Conservation (phyloP, 2,113 vertebrate species). For the Alces alces region DNA sequence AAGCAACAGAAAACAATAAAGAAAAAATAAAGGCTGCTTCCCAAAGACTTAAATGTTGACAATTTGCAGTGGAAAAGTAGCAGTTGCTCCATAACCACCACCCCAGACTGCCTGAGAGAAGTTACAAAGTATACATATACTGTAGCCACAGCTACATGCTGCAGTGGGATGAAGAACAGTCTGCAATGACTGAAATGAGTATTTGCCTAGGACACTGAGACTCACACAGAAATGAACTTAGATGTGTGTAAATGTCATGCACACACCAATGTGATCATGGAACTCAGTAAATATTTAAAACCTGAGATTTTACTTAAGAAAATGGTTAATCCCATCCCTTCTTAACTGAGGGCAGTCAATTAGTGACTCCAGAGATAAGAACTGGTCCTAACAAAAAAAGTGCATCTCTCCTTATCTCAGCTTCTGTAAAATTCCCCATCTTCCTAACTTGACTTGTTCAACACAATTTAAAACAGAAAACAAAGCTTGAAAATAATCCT, state of each 20-base stretch:
- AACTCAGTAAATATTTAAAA: not conserved
- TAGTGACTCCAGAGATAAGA: not conserved
- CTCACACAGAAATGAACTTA: not conserved
- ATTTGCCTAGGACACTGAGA: not conserved
- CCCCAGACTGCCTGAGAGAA: not conserved
- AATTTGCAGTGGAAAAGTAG: not conserved
- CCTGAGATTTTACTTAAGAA: slow-evolving; percentile 3
- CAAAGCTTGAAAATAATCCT: not conserved
- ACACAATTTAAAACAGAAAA: not conserved
- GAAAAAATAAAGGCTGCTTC: not conserved
- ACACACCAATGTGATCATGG: not conserved
- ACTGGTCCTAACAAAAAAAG: not conserved
- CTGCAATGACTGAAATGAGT: not conserved
- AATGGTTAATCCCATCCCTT: not conserved
- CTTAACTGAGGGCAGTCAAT: not conserved
- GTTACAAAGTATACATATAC: not conserved
- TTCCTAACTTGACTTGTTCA: not conserved
- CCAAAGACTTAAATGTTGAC: not conserved
- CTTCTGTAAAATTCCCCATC: not conserved
- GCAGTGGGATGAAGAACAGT: not conserved
- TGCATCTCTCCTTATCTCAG: not conserved
- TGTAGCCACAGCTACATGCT: not conserved
- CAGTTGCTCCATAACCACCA: not conserved
- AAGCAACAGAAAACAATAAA: slow-evolving; percentile 1
- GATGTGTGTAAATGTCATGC: not conserved